Base-by-base conservation (phyloP, 2,113 vertebrate species). In the Cettia cetti region DNA sequence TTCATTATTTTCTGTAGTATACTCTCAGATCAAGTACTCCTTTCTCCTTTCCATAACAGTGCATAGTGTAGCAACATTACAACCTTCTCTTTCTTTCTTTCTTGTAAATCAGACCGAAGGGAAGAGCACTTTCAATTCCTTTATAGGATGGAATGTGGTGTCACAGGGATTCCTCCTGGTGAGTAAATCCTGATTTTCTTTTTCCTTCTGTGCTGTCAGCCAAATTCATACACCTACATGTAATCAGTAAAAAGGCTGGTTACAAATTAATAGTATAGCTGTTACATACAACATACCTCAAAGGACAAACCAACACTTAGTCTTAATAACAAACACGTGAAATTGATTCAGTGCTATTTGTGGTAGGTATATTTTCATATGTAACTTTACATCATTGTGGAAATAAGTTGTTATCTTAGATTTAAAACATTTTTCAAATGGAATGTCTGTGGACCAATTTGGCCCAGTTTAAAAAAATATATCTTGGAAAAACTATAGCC, bases 121-220 rank as follows among this genome's bases (percentile, higher is more conserved):
- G 97, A 97, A 97, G 96, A 98, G 98, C 98, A 97, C 98, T 98
- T 98, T 98, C 98, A 97, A 95, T 98, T 98, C 97, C 97, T 97
- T 98, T 98, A 96, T 98, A 98, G 98, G 95, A 96, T 98, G 98
- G 97, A 98, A 97, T 97, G 96, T 98, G 98, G 91, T 98, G 98
- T 97, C 97, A 97, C 97, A 97, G 97, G 98, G 97, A 97, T 97
- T 95, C 97, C 97, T 97, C 77, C 91, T 98, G 98, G 98, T 98
- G 97, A 98, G 98, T 98, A 98, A 96, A 96, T 97, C 95, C 97
- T 97, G 96, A 92, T 97, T 98, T 98, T 97, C 90, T 97, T 90
- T 86, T 96, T 95, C 89, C 80, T 98, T 97, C 61, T 97, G 4
- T 95, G 56, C 86, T 95, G 82, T 95, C 66, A 89, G 64, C 92